phyloP scores from a whole-genome alignment of 1,140 invertebrate genomes.

The Apis cerana region DNA sequence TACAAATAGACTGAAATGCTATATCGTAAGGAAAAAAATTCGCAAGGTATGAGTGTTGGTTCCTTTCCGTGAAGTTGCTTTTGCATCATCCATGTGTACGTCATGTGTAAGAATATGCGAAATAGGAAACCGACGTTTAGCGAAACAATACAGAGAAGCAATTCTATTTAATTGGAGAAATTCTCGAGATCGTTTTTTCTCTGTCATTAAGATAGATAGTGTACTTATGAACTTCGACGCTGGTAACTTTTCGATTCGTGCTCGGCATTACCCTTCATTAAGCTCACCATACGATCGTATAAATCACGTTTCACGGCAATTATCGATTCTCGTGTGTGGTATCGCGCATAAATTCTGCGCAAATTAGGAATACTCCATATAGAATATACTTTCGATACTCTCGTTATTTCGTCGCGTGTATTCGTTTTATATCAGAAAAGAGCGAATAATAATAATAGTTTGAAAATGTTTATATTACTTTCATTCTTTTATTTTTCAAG shows the following conservation, averaged over 20 bases:
- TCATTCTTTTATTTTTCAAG: too few species aligned
- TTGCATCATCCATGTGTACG: neutral
- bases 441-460: neutral
- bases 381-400: neutral
- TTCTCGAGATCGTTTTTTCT: neutral
- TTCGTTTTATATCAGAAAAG: too few species aligned
- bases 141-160: neutral
- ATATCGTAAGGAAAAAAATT: neutral
- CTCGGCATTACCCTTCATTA: constrained; percentile 35
- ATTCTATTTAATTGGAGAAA: neutral
- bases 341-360: constrained; percentile 8
- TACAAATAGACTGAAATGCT: too few species aligned
- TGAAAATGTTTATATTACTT: neutral
- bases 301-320: constrained; percentile 16
- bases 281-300: neutral
- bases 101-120: neutral
- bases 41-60: too few species aligned
- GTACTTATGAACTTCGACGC: neutral
- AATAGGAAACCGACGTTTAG: neutral
- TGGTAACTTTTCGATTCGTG: neutral
- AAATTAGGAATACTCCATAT: neutral
- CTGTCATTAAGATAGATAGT: neutral
- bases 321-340: constrained; percentile 11
- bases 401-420: neutral
- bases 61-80: neutral